A percentile compares a stretch with the other conserved stretches of the same genome.
phyloP scores from a whole-genome alignment of 2,797 vertebrate genomes.

The Mycteria americana region DNA sequence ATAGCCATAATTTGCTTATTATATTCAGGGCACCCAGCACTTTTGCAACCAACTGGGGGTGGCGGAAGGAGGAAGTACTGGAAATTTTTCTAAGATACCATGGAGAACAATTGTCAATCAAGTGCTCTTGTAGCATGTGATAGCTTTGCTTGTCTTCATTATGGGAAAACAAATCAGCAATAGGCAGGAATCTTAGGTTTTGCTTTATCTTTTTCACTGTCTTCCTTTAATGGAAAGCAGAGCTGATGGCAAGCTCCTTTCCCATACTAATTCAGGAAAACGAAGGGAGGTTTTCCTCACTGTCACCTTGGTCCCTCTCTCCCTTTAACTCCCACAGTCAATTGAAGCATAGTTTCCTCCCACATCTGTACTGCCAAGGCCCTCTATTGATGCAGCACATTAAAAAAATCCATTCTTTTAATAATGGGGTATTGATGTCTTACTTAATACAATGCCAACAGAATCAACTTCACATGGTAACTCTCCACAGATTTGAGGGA shows the following conservation, averaged over 20 bases:
- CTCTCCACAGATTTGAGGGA: neutral
- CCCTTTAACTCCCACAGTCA: neutral
- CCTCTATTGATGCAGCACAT: neutral
- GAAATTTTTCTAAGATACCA: neutral
- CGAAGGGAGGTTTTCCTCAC: neutral
- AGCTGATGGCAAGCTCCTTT: neutral
- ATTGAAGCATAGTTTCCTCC: neutral
- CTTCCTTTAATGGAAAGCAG: neutral
- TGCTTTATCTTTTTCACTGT: neutral
- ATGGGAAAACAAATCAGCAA: neutral
- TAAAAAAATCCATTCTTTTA: neutral
- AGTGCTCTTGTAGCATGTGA: neutral
- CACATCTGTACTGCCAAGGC: neutral
- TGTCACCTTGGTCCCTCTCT: neutral
- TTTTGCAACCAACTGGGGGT: neutral
- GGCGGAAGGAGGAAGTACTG: neutral
- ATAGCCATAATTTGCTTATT: neutral
- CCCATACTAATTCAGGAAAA: neutral
- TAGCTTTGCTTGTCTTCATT: neutral
- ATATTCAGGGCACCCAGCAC: neutral
- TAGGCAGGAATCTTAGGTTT: neutral
- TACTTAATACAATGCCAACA: neutral
- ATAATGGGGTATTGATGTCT: neutral
- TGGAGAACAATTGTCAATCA: neutral
- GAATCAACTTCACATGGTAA: neutral